phyloP scores from a whole-genome alignment of 1,140 invertebrate species.

The Orchesella cincta region DNA sequence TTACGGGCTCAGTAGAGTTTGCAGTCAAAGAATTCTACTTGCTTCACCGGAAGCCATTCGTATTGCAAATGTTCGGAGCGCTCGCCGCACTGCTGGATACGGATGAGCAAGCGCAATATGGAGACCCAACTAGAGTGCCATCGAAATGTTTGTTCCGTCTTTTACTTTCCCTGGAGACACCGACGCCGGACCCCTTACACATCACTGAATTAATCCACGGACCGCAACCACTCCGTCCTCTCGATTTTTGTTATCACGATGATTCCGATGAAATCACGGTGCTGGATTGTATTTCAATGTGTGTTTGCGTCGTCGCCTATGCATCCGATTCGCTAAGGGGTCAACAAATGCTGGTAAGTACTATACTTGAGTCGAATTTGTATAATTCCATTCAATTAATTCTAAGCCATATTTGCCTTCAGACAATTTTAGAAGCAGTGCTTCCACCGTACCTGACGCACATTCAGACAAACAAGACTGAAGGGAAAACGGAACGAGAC shows the following conservation, averaged over 20 bases:
- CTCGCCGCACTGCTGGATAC: slow-evolving; percentile 94
- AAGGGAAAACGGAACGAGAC: slow-evolving; percentile 87
- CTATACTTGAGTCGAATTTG: background rate
- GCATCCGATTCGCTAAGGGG: slow-evolving; percentile 91
- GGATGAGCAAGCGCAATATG: slow-evolving; percentile 80
- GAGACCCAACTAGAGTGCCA: slow-evolving; percentile 71
- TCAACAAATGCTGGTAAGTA: slow-evolving; percentile 91
- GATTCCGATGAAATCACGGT: slow-evolving; percentile 93
- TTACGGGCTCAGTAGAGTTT: slow-evolving; percentile 94
- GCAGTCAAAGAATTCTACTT: slow-evolving; percentile 98
- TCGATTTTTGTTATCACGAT: slow-evolving; percentile 96
- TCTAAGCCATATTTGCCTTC: slow-evolving; percentile 48
- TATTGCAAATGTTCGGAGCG: slow-evolving; percentile 98
- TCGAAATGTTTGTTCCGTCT: slow-evolving; percentile 87
- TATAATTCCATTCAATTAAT: background rate
- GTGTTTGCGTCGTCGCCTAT: slow-evolving; percentile 97
- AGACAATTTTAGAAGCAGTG: slow-evolving; percentile 95
- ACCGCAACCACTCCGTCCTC: slow-evolving; percentile 91
- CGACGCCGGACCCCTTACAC: slow-evolving; percentile 89
- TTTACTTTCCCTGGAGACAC: slow-evolving; percentile 86
- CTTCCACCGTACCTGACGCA: slow-evolving; percentile 91
- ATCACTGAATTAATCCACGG: slow-evolving; percentile 94
- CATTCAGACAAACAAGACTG: slow-evolving; percentile 84
- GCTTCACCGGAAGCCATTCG: slow-evolving; percentile 96
- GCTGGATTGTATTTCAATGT: slow-evolving; percentile 88